Conservation (phyloP, 92 coral and sea anemone species). For the Zoanthus sansibaricus region DNA sequence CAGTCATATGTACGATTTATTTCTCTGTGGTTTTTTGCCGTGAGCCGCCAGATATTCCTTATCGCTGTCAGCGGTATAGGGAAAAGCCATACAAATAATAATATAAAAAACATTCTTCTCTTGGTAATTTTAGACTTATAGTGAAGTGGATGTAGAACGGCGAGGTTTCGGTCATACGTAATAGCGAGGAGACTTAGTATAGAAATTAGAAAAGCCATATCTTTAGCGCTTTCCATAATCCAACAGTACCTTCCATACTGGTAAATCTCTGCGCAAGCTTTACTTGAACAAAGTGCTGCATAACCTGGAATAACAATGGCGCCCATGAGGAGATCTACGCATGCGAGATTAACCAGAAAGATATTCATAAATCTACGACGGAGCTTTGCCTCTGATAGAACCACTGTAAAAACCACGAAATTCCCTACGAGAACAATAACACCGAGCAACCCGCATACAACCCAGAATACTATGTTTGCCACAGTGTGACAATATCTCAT, state of each 20-base stretch:
- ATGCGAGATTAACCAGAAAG: slow-evolving; percentile 12
- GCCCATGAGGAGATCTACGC: slow-evolving; percentile 26
- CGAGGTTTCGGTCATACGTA: slow-evolving; percentile 27
- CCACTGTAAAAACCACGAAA: not conserved
- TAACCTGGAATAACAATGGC: slow-evolving; percentile 34
- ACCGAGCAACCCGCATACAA: slow-evolving; percentile 16
- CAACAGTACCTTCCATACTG: slow-evolving; percentile 4
- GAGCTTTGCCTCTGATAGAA: slow-evolving; percentile 1
- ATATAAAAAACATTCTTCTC: not conserved
- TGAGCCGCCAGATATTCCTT: slow-evolving; percentile 32
- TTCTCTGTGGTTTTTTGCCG: not conserved
- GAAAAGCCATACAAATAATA: not conserved
- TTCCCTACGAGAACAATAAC: slow-evolving; percentile 18
- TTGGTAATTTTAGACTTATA: slow-evolving; percentile 12
- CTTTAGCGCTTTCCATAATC: slow-evolving; percentile 8
- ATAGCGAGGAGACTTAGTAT: slow-evolving; percentile 15
- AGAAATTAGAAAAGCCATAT: not conserved
- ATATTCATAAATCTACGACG: slow-evolving; percentile 26
- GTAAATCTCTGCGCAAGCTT: not conserved
- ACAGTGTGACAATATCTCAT: not conserved
- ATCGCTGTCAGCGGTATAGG: slow-evolving; percentile 35
- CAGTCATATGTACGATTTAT: slow-evolving; percentile 24
- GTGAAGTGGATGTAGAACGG: slow-evolving; percentile 24
- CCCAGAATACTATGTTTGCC: not conserved
- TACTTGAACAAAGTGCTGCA: slow-evolving; percentile 24